phyloP scores from a whole-genome alignment of 2,113 vertebrate species.

The Podiceps cristatus region DNA sequence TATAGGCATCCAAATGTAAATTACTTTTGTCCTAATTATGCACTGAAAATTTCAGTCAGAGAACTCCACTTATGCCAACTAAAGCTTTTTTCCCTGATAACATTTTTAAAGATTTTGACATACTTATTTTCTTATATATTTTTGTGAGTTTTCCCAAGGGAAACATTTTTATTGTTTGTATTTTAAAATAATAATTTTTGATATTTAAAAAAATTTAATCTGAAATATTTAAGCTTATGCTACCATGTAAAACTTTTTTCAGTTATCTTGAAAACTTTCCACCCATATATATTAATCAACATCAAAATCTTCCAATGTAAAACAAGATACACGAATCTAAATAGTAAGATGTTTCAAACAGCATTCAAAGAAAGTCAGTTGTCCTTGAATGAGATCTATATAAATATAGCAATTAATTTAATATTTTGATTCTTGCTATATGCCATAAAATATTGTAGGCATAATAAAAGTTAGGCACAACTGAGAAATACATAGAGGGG shows the following conservation, averaged over 20 bases:
- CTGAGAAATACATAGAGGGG: neutral
- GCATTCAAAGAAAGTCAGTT: slow-evolving; percentile 18
- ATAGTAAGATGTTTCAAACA: neutral
- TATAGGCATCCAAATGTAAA: neutral
- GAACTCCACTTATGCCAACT: slow-evolving; percentile 6
- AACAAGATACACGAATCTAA: neutral
- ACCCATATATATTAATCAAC: neutral
- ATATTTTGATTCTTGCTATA: neutral
- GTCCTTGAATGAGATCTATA: slow-evolving; percentile 10
- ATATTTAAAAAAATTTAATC: neutral
- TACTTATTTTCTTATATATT: neutral
- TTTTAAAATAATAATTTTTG: neutral
- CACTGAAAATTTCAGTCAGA: neutral
- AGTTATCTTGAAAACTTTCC: neutral
- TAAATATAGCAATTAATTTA: slow-evolving; percentile 15
- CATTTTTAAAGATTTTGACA: neutral
- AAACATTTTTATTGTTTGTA: neutral
- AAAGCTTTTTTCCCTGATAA: neutral
- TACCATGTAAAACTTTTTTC: neutral
- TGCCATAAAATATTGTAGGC: neutral
- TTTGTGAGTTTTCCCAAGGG: neutral
- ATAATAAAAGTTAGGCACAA: slow-evolving; percentile 11
- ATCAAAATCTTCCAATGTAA: neutral
- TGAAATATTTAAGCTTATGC: neutral
- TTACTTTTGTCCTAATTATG: neutral